Conservation (phyloP, 2,888 invertebrate species). For the Teleogryllus oceanicus region DNA sequence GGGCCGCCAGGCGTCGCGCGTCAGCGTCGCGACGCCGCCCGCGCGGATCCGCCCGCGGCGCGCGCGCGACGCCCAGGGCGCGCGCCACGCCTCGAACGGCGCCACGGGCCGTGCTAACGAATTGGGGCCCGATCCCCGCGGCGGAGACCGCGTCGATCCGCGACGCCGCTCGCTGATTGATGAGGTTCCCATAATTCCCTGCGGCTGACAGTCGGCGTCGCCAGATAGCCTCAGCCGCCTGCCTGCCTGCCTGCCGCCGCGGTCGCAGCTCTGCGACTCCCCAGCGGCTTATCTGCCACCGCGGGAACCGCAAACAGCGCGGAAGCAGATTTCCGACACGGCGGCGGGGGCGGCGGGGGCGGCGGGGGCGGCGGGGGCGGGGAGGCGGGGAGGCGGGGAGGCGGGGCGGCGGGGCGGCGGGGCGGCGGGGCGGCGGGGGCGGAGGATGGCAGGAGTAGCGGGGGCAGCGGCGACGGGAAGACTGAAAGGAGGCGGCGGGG, state of each 20-base stretch:
- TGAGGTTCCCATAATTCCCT: constrained; percentile 25
- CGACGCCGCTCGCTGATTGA: constrained; percentile 27
- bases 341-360: no score
- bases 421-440: no score
- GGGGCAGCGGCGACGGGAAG: no score
- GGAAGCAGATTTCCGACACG: no score
- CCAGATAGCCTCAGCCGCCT: not conserved
- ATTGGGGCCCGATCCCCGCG: no score
- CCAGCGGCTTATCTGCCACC: constrained; percentile 3
- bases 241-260: not conserved
- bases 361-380: no score
- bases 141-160: not conserved
- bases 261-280: not conserved
- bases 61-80: not conserved
- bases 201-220: constrained; percentile 18
- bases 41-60: not conserved
- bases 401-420: no score
- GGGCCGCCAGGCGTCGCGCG: not conserved
- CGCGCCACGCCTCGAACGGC: not conserved
- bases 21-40: not conserved
- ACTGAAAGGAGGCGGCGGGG: no score
- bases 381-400: no score
- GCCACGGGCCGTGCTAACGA: not conserved
- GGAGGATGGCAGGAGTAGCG: no score
- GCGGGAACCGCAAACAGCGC: not conserved